Evolutionary conservation across 1,140 invertebrate species (phyloP), one percentile per base, ranked within the genome.

Genomic region (Doryteuthis pealeii): DNA sequence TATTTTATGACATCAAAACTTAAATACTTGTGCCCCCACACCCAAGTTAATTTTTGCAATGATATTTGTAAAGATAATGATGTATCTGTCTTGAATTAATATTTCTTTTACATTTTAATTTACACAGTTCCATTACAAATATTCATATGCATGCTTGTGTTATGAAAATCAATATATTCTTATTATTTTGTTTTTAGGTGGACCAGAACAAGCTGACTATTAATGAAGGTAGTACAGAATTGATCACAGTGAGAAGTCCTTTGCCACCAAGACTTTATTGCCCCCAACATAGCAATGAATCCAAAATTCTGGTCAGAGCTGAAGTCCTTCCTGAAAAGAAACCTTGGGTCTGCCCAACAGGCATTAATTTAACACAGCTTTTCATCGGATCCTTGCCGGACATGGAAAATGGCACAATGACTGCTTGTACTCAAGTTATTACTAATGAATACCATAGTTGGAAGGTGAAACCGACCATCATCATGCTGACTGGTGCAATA

Each of bases 201-300:
- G 26, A 68, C 10, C 22, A 32, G 30, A 0, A 28, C 5, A 30
- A 26, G 10, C 30, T 68, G 2, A 8, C 32, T 0, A 32, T 68
- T 14, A 30, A 28, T 28, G 81, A 80, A 28, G 71, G 67, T 14
- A 58, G n/a, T 22, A 31, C 65, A 5, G 40, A 66, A 32, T 62
- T 66, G n/a, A 26, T 82, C 10, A 77, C 72, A 1, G 33, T 82
- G 8, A 45, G n/a, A 26, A 62, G 74, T n/a, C 70, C 62, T 1
- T 71, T 83, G 15, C 82, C 82, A 58, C 82, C 80, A 32, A 74
- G 76, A 62, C 54, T 83, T 1, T 77, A 81, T 70, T 83, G 82
- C 76, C 31, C 65, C 26, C 18, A 70, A 58, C 28, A 18, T 70
- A 35, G 30, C 33, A 0, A 30, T n/a, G 43, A n/a, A 49, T 18